Evolutionary conservation across 1,140 invertebrate species (phyloP).

Genomic region (Steinernema khuongi): DNA sequence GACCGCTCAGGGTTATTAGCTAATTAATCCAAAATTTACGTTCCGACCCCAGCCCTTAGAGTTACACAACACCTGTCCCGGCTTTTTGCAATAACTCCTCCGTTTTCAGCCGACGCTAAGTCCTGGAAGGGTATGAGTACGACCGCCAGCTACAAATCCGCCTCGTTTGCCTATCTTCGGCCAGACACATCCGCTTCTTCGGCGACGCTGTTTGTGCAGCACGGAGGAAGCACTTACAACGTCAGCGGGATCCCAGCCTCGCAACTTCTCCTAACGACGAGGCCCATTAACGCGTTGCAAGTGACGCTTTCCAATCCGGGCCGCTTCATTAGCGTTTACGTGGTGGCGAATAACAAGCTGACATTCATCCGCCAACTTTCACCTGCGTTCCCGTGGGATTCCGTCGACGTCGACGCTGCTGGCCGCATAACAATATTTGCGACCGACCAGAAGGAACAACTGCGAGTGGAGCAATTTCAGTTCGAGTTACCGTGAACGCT

Average conservation of each 20-base stretch:
- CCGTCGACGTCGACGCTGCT: not conserved
- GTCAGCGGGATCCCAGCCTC: not conserved
- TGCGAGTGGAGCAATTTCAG: not conserved
- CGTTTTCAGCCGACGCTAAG: not conserved
- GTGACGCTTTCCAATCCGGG: not conserved
- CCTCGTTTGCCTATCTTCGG: not conserved
- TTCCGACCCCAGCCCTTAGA: no score
- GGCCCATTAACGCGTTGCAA: conserved; percentile 5
- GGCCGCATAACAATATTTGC: not conserved
- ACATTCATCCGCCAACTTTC: not conserved
- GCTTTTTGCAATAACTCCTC: not conserved
- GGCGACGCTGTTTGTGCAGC: not conserved
- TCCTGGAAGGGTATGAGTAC: not conserved
- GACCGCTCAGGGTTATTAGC: no score
- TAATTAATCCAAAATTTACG: no score
- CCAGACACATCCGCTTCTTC: no score
- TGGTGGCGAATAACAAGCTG: not conserved
- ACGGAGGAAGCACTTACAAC: not conserved
- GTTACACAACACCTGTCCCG: no score
- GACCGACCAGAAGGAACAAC: not conserved
- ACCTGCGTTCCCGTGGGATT: not conserved
- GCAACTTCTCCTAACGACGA: not conserved
- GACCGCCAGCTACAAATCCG: not conserved
- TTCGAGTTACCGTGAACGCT: not conserved
- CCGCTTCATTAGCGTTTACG: conserved; percentile 7